Percentiles rank a stretch among this genome's conserved stretches.
Evolutionary conservation across 1,140 invertebrate species (phyloP).

Genomic region (Zaprionus capensis): DNA sequence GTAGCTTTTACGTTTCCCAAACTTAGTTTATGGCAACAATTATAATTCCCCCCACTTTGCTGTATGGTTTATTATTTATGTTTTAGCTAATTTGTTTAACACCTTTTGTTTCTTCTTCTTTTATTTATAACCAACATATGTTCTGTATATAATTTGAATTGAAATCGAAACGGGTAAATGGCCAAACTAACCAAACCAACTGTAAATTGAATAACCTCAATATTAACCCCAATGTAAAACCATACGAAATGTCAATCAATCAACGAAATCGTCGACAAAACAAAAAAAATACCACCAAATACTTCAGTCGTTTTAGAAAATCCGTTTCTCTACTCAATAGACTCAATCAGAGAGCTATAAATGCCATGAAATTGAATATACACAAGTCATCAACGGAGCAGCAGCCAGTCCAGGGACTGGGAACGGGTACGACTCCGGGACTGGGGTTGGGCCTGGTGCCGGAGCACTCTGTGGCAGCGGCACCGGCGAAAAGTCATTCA

Average conservation of each 20-base stretch:
- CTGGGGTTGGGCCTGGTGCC: slow-evolving; percentile 18
- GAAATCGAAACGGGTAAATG: slow-evolving; percentile 58
- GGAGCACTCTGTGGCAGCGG: slow-evolving; percentile 18
- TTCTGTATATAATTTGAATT: slow-evolving; percentile 56
- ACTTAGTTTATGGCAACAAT: slow-evolving; percentile 19
- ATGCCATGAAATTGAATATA: slow-evolving; percentile 83
- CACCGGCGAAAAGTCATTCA: not conserved
- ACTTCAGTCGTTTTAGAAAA: slow-evolving; percentile 83
- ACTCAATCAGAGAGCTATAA: slow-evolving; percentile 83
- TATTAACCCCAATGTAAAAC: slow-evolving; percentile 47
- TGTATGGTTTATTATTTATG: slow-evolving; percentile 26
- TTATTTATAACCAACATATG: slow-evolving; percentile 49
- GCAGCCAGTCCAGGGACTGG: slow-evolving; percentile 16
- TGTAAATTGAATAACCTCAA: slow-evolving; percentile 34
- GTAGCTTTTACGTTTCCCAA: slow-evolving; percentile 20
- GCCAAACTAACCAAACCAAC: slow-evolving; percentile 64
- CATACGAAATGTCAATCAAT: slow-evolving; percentile 38
- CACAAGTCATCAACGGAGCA: slow-evolving; percentile 35
- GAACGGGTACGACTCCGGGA: not conserved
- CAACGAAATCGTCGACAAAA: slow-evolving; percentile 44
- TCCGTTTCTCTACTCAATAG: slow-evolving; percentile 84
- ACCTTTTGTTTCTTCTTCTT: slow-evolving; percentile 65
- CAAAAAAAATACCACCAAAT: slow-evolving; percentile 41
- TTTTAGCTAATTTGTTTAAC: slow-evolving; percentile 57
- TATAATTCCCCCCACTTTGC: slow-evolving; percentile 7